phyloP scores from a whole-genome alignment of 2,113 vertebrate genomes.

The Porphyrio hochstetteri region DNA sequence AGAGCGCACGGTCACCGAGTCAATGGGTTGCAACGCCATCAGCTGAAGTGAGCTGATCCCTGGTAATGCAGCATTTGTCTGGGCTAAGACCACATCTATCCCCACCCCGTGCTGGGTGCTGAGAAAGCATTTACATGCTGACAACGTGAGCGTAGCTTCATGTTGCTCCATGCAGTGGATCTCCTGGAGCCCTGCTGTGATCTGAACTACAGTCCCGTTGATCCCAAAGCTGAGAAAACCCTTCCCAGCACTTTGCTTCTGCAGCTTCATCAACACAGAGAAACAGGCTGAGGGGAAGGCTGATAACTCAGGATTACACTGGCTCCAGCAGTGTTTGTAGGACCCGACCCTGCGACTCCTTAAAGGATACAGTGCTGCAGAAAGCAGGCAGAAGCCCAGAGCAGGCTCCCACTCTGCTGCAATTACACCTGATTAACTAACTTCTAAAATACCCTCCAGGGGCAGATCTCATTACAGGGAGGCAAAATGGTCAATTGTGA shows the following conservation, averaged over 20 bases:
- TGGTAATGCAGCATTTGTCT: background rate
- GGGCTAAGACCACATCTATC: background rate
- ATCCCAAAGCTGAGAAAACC: background rate
- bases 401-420: background rate
- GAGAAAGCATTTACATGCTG: fast-evolving
- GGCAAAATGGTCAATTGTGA: background rate
- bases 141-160: fast-evolving
- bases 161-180: fast-evolving
- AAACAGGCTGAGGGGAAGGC: background rate
- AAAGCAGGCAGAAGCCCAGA: background rate
- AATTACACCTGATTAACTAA: slow-evolving; percentile 58
- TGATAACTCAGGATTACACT: fast-evolving
- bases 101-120: background rate
- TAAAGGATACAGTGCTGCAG: background rate
- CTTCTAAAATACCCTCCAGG: slow-evolving; percentile 25
- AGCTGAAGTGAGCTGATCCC: background rate
- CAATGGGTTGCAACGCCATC: background rate
- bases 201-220: fast-evolving
- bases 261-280: fast-evolving
- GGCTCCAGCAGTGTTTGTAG: background rate
- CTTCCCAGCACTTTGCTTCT: background rate
- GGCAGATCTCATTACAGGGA: slow-evolving; percentile 26
- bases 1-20: fast-evolving
- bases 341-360: fast-evolving
- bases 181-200: background rate